A percentile compares a stretch with the other conserved stretches of the same genome.
These are phyloP conservation scores for Sphaerodactylus townsendi DNA, from an alignment of 2,113 vertebrate species.

Conservation along the genomic window DNA sequence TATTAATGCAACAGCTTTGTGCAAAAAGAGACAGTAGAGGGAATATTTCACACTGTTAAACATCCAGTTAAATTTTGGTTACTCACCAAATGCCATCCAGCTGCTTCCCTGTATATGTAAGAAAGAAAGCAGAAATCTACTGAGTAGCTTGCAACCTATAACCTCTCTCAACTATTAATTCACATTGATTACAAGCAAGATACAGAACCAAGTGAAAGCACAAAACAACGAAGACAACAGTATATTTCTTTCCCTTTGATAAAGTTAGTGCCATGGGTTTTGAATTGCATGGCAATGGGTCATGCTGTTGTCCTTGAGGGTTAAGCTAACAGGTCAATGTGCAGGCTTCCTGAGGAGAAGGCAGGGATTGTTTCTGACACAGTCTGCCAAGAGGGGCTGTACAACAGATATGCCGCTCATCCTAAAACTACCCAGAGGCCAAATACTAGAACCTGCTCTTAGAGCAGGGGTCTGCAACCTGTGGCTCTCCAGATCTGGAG, in stretches of 20 bases:
- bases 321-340: neutral
- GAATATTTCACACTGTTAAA: conserved; percentile 2
- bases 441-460: neutral
- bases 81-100: conserved; percentile 98
- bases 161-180: neutral
- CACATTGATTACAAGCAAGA: neutral
- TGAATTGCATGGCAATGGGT: neutral
- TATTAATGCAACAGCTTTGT: neutral
- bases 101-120: conserved; percentile 85
- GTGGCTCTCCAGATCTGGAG: no score
- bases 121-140: conserved; percentile 54
- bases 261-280: neutral
- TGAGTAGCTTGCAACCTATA: conserved; percentile 33
- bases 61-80: conserved; percentile 39
- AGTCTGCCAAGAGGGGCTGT: neutral
- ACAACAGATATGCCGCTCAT: neutral
- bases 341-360: neutral
- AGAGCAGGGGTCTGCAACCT: no score
- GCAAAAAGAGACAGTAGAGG: conserved; percentile 11
- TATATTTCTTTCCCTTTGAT: neutral
- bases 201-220: neutral
- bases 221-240: neutral
- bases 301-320: neutral
- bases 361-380: neutral
- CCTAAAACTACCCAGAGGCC: neutral